Percentiles rank a stretch among this genome's conserved stretches.
Evolutionary conservation across 1,140 invertebrate genomes (phyloP).

Genomic region (Panagrolaimus sp.): DNA sequence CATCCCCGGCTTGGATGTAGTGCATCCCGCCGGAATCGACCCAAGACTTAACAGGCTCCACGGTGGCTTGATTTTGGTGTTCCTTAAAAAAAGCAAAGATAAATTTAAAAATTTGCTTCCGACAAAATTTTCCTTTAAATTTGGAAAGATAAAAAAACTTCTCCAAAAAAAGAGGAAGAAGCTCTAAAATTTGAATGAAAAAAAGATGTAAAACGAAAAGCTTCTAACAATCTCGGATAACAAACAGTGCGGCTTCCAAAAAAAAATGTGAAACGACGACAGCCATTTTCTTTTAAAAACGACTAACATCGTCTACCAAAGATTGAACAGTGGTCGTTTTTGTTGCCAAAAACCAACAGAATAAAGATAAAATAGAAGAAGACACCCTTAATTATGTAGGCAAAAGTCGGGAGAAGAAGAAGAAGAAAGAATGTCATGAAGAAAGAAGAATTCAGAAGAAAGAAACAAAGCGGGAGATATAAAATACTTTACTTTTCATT

Average conservation of each 20-base stretch:
- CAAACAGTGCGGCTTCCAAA: slow-evolving; percentile 2
- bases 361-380: slow-evolving; percentile 16
- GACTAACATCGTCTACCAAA: slow-evolving; percentile 12
- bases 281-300: neutral
- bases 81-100: neutral
- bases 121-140: too few species aligned
- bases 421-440: too few species aligned
- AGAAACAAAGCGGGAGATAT: too few species aligned
- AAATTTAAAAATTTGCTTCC: too few species aligned
- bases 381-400: slow-evolving; percentile 14
- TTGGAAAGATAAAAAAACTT: too few species aligned
- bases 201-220: slow-evolving; percentile 12
- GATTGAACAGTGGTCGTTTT: slow-evolving; percentile 1
- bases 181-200: neutral
- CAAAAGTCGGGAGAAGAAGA: slow-evolving; percentile 2
- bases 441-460: too few species aligned
- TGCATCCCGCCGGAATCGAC: slow-evolving; percentile 45
- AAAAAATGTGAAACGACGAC: neutral
- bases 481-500: too few species aligned
- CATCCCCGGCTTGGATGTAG: slow-evolving; percentile 28
- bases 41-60: slow-evolving; percentile 36
- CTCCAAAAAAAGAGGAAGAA: neutral
- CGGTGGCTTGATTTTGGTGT: slow-evolving; percentile 19
- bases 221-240: slow-evolving; percentile 17
- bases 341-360: neutral